Evolutionary conservation across 2,797 vertebrate genomes (phyloP), one percentile per base, ranked within the genome.

Genomic region (Ispidina lecontei): DNA sequence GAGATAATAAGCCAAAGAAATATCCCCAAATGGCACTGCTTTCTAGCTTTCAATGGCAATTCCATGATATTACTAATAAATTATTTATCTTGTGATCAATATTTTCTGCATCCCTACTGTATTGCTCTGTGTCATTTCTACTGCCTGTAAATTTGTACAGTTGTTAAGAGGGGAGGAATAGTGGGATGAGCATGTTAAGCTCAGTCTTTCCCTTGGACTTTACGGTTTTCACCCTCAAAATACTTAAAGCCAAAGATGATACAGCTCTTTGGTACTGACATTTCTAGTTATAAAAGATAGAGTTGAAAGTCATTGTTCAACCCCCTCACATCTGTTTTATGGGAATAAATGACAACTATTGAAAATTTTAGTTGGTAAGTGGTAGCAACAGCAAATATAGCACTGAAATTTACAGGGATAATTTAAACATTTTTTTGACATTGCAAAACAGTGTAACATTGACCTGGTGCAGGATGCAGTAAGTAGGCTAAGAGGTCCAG

Each of bases 1-100:
- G 58, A 82, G 14, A 77, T 71, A 92, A 85, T 80, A 93, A 87
- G 68, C 37, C n/a, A 79, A 78, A 90, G 85, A 93, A 73, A 79
- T 54, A 91, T 54, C 71, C 56, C n/a, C 74, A 93, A 84, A 89
- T 35, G 41, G 72, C 62, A 84, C 20, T 49, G 74, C 49, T 93
- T 93, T 82, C 64, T 88, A 89, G 33, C 44, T 82, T 71, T 84
- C 78, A 58, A 9, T 35, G 33, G 62, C 22, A 51, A n/a, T 83
- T 91, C 72, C 63, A 60, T 44, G 8, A 69, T 64, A 74, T 70
- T 76, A 43, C 23, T 79, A 86, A 91, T 60, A 93, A 90, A 87
- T 84, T 22, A 41, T 26, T 4, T 74, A 63, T 33, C 25, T 81
- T 56, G 54, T 37, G 86, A 60, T 71, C 28, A 18, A 7, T 59